Base-by-base conservation (phyloP, 2,113 vertebrate genomes). In the Etheostoma spectabile region DNA sequence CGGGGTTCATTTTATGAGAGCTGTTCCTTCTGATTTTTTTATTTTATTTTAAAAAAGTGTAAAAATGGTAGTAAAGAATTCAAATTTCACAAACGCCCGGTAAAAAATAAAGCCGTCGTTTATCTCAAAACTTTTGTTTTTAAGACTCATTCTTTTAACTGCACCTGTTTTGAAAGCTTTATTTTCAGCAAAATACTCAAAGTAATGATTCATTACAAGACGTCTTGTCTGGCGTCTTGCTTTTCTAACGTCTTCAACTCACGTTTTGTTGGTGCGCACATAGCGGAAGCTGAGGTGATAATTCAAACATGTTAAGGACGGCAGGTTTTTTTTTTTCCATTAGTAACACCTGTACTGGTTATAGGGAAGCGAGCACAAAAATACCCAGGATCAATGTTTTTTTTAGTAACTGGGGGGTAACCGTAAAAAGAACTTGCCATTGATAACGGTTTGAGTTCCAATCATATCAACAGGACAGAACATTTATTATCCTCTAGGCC, bases 401-500 rank as follows among this genome's bases (percentile, higher is more conserved):
- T n/a, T 6, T 55, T 19, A 5, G 16, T 35, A 66, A 48, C 38
- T 52, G n/a, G 22, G 11, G 27, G 27, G 30, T 57, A 27, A 59
- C 64, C n/a, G 46, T 82, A 63, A 65, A 73, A 42, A 71, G 13
- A 63, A 49, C 55, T 57, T 18, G 19, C 35, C 61, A 33, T 7
- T 15, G 45, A 53, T 10, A 45, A 69, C 75, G 71, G 27, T 27
- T 27, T 1, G 27, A 30, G 12, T 51, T 77, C 66, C 60, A 79
- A 69, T 86, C 79, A 82, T 66, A 73, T 74, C 78, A 74, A 12
- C 46, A 3, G 68, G 33, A 51, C 42, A 38, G 70, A 63, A 82
- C 84, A 85, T 87, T 80, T 52, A 76, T 90, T 79, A 68, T 76
- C 57, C 12, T 48, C 15, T 8, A 48, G 70, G 66, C 57, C 55